Percentiles rank a stretch among this genome's conserved stretches.
Evolutionary conservation across 2,888 invertebrate genomes (phyloP).

Genomic region (Xanthorhoe designata): DNA sequence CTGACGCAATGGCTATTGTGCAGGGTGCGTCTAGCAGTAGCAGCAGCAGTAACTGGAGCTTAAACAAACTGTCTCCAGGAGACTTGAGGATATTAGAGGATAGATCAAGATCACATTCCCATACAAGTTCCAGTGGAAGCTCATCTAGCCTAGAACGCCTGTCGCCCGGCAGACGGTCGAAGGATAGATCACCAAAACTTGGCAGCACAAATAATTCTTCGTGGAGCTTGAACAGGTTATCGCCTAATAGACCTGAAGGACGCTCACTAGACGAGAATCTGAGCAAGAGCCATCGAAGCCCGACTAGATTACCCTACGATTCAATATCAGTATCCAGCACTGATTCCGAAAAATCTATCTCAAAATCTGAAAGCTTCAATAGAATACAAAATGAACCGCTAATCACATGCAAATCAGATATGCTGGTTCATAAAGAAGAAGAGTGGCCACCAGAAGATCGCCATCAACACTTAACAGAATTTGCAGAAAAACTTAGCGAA

Average conservation of each 20-base stretch:
- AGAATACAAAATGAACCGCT: slow-evolving; percentile 81
- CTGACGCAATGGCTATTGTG: slow-evolving; percentile 76
- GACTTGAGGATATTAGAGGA: slow-evolving; percentile 80
- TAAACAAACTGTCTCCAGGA: slow-evolving; percentile 81
- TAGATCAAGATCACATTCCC: slow-evolving; percentile 77
- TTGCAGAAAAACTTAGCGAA: slow-evolving; percentile 93
- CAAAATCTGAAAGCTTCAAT: slow-evolving; percentile 83
- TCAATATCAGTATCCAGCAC: slow-evolving; percentile 82
- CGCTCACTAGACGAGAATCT: slow-evolving; percentile 79
- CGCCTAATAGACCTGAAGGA: slow-evolving; percentile 81
- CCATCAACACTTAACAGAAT: slow-evolving; percentile 90
- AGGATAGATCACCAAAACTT: slow-evolving; percentile 81
- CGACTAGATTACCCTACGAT: slow-evolving; percentile 79
- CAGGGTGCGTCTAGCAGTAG: slow-evolving; percentile 82
- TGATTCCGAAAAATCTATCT: slow-evolving; percentile 82
- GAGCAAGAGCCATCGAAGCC: slow-evolving; percentile 77
- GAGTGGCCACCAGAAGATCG: slow-evolving; percentile 87
- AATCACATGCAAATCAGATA: slow-evolving; percentile 82
- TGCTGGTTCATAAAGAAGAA: slow-evolving; percentile 73
- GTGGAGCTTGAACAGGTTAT: slow-evolving; percentile 80
- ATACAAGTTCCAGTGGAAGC: slow-evolving; percentile 82
- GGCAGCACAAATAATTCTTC: slow-evolving; percentile 82
- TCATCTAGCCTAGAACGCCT: slow-evolving; percentile 81
- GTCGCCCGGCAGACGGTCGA: slow-evolving; percentile 80
- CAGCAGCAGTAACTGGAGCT: slow-evolving; percentile 83